A percentile compares a stretch with the other conserved stretches of the same genome.
phyloP scores from a whole-genome alignment of 2,113 vertebrate genomes.

The Oreochromis spilurus region DNA sequence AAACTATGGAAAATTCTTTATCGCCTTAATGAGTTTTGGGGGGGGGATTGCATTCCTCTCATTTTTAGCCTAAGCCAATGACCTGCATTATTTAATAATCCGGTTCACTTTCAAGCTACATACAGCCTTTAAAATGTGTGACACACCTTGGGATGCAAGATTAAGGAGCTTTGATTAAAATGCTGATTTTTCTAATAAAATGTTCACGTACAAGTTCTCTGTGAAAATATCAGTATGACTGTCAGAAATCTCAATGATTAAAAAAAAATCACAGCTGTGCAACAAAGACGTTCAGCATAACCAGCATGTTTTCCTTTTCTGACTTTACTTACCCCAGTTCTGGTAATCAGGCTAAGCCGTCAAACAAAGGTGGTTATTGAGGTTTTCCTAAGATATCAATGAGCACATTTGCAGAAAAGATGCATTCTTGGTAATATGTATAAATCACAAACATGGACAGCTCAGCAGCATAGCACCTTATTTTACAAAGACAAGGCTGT shows the following conservation, averaged over 20 bases:
- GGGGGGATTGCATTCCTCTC: not conserved
- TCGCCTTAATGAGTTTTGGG: not conserved
- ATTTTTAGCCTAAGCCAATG: not conserved
- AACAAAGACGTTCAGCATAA: too few species aligned
- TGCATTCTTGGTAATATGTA: not conserved
- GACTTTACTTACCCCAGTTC: not conserved
- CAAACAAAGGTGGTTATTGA: too few species aligned
- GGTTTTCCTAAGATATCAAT: not conserved
- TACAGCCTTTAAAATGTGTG: not conserved
- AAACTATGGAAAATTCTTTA: not conserved
- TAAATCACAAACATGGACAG: not conserved
- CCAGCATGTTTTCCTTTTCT: not conserved
- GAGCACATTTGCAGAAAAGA: not conserved
- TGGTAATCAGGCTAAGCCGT: too few species aligned
- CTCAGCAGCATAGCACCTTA: not conserved
- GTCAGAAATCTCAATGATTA: rapidly evolving
- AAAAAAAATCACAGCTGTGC: rapidly evolving
- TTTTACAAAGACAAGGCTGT: not conserved
- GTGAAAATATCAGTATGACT: not conserved
- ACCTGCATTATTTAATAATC: not conserved
- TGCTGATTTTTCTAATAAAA: not conserved
- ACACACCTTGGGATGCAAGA: not conserved
- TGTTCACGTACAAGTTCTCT: not conserved
- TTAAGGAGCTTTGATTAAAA: not conserved
- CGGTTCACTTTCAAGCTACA: not conserved